Base-by-base conservation (phyloP, 2,888 invertebrate genomes). In the Spilarctia lutea region DNA sequence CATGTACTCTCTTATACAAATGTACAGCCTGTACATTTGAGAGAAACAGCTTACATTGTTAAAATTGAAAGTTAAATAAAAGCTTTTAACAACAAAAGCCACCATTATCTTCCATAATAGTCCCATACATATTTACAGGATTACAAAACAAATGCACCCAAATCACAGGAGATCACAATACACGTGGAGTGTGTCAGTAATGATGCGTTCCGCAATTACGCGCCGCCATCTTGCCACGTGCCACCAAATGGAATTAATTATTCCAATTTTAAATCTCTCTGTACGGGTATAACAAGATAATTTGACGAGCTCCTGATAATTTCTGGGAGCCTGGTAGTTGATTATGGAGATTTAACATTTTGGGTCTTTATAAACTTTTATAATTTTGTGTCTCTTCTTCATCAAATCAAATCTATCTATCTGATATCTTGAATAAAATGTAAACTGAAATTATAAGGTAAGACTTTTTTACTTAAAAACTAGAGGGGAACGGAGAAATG, bases 221-320 rank as follows among this genome's bases (percentile, higher is more conserved):
- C 73, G 75, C 82, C 79, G 79, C 83, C 82, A 78, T 80, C 78
- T 79, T 79, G 92, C 83, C 94, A 93, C 94, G 93, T 90, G 93
- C 81, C 90, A 52, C 68, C 81, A 89, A 88, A 91, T 89, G 86
- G 87, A 90, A 91, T 91, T 92, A 91, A 91, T 92, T 91, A 91
- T 89, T 85, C 83, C 83, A 86, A 87, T 87, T 85, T 83, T 78
- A 82, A 86, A 79, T 81, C 85, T 85, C 83, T 80, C 77, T 83
- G 79, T 86, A 81, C 81, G 86, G 83, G 85, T 87, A 60, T 56
- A 87, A 81, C 80, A 85, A 85, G 85, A 85, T 90, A 88, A 90
- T 91, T 90, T 88, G 88, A 88, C 86, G 81, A 86, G 81, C 82
- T 85, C 10, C 45, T 74, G 80, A 79, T 77, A 30, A 77, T 82